Conservation (phyloP, 2,888 invertebrate species). For the Adelognathus sp. region DNA sequence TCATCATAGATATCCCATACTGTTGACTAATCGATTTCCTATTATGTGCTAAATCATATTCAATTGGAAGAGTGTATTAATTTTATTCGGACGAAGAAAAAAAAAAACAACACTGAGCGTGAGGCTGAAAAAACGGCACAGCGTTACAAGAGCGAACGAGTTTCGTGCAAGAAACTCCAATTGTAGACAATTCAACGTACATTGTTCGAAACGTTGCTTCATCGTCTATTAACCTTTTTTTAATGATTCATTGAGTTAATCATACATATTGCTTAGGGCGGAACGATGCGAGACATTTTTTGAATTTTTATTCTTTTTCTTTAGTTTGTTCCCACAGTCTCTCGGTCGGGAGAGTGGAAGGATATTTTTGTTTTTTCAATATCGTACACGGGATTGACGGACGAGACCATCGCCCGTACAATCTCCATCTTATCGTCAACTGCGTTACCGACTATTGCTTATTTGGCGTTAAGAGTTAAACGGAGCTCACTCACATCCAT, state of each 20-base stretch:
- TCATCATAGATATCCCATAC: neutral
- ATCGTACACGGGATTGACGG: constrained; percentile 1
- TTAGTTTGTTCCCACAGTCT: neutral
- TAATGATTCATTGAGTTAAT: neutral
- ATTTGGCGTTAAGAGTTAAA: constrained; percentile 34
- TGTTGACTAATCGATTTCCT: neutral
- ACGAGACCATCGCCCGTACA: neutral
- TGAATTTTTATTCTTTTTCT: neutral
- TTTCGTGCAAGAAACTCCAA: neutral
- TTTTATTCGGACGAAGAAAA: neutral
- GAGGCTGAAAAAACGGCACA: neutral
- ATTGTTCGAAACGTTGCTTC: constrained; percentile 34
- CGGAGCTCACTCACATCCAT: constrained; percentile 1
- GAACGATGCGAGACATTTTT: neutral
- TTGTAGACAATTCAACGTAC: constrained; percentile 44
- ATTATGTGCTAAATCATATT: neutral
- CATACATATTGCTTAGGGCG: neutral
- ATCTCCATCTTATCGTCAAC: neutral
- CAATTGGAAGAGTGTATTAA: neutral
- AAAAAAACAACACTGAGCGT: neutral
- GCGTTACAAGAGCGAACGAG: neutral
- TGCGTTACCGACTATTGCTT: neutral
- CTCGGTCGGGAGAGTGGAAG: neutral
- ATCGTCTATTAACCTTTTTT: constrained; percentile 2
- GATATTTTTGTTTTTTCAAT: neutral